Evolutionary conservation across 1,140 invertebrate genomes (phyloP), one percentile per base, ranked within the genome.

Genomic region (Anagrus nilaparvatae): DNA sequence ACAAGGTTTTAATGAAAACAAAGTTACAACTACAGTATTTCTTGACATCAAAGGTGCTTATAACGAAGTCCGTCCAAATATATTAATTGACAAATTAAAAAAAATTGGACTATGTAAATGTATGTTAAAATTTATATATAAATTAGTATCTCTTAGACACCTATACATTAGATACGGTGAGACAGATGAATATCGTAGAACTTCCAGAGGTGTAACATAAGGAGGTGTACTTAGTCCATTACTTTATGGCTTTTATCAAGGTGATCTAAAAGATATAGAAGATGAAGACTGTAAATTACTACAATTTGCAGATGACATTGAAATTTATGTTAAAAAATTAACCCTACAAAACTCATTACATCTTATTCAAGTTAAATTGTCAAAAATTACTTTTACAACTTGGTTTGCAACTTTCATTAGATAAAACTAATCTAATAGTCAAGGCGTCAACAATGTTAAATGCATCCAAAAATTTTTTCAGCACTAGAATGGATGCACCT

Each of bases 261-360:
- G 27, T 9, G 9, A 38, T 18, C 40, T 52, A 2, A 14, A 8
- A 5, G 16, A 24, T 6, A 23, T 13, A 3, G 14, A 25, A 2
- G 3, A 14, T 2, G 12, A 3, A 3, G 25, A 40, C 19, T 12
- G 4, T 13, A 13, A 3, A 14, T 12, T 35, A 5, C n/a, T 17
- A n/a, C 31, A 24, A 6, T 51, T 35, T 34, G 50, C 50, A 2
- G 50, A 49, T 23, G 50, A 51, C 23, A 9, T 51, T 2, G 44
- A 14, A 2, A 34, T 52, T 2, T 43, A 44, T 28, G 13, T 13
- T 18, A 38, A 35, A 7, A 45, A 18, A 32, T 37, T 18, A 40
- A 24, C 14, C 23, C 17, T 7, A 25, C 21, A 34, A 39, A 33
- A 13, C 1, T 14, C n/a, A 5, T 12, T 34, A 18, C 24, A 20